Base-by-base conservation (phyloP, 2,797 vertebrate genomes). In the Fratercula arctica region DNA sequence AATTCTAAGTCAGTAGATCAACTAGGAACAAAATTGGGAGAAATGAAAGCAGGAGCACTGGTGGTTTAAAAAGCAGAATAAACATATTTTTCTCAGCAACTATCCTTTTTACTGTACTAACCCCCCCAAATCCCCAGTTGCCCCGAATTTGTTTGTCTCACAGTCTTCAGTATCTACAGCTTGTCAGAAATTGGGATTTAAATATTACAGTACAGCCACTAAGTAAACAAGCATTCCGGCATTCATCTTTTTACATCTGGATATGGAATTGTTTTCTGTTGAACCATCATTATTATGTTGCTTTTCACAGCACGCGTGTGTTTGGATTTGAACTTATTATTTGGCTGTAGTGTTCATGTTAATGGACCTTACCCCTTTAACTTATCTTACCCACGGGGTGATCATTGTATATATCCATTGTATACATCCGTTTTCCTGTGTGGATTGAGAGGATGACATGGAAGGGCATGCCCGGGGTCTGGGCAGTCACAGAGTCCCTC, bases 41-140 rank as follows among this genome's bases (percentile, higher is more conserved):
- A 91, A 91, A 61, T 9, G 41, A 72, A 92, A 93, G 4, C 61
- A 57, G 51, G 17, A 87, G 33, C 35, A 69, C 12, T 77, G 31
- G 21, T 56, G 19, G 26, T 78, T 95, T 87, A 29, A 83, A 95
- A 92, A 92, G 68, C 48, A 85, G 68, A 91, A 74, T 63, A 89
- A 87, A 37, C 5, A 3, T 37, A 2, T 76, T 68, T 88, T 93
- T 73, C 28, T 79, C 73, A 82, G 63, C n/a, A 75, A 23, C 53
- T 69, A 3, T 75, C 39, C 15, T 90, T 91, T 90, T 73, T 29
- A 54, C 53, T 6, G 2, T 54, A 80, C 18, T 48, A 75, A 53
- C 11, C 8, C 11, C 17, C 4, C 3, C 31, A 53, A 82, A 75
- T 72, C 18, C 13, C 25, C 37, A 29, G 28, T 24, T 73, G 43